These are phyloP conservation scores for Orthosia gracilis DNA, from an alignment of 2,888 invertebrate species.

Conservation along the genomic window DNA sequence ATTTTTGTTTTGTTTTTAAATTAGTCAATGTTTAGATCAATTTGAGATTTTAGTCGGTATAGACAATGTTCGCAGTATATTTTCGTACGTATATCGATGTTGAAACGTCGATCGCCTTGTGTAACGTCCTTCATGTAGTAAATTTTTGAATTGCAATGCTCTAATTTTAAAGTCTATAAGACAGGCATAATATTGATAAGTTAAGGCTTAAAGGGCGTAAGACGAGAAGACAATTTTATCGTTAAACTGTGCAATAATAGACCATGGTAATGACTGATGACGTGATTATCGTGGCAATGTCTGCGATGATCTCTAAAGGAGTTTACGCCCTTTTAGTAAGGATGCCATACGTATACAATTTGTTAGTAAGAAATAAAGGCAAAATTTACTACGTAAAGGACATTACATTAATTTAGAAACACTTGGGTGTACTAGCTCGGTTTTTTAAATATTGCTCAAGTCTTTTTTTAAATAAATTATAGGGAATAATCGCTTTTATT, in stretches of 20 bases:
- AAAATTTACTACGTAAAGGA: conserved; percentile 33
- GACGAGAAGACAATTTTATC: neutral
- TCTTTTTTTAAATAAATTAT: conserved; percentile 35
- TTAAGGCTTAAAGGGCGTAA: neutral
- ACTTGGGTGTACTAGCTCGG: conserved; percentile 47
- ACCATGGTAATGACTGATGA: neutral
- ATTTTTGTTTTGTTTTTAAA: conserved; percentile 76
- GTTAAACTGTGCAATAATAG: conserved; percentile 10
- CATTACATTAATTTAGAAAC: conserved; percentile 48
- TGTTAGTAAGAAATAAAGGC: conserved; percentile 1
- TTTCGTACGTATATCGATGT: conserved; percentile 68
- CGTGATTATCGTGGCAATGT: neutral
- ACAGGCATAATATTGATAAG: neutral
- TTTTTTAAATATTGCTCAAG: conserved; percentile 61
- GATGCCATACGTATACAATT: neutral
- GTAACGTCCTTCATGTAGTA: conserved; percentile 32
- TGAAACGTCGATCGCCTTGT: conserved; percentile 33
- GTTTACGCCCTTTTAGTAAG: neutral
- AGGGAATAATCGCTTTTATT: conserved; percentile 45
- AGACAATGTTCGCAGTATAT: conserved; percentile 72
- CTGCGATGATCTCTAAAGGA: neutral
- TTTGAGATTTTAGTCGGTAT: conserved; percentile 74
- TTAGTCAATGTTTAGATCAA: conserved; percentile 84
- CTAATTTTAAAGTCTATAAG: neutral
- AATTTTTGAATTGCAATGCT: conserved; percentile 16